Base-by-base conservation (phyloP, 2,797 vertebrate species). In the Pyrrhura leucotis region DNA sequence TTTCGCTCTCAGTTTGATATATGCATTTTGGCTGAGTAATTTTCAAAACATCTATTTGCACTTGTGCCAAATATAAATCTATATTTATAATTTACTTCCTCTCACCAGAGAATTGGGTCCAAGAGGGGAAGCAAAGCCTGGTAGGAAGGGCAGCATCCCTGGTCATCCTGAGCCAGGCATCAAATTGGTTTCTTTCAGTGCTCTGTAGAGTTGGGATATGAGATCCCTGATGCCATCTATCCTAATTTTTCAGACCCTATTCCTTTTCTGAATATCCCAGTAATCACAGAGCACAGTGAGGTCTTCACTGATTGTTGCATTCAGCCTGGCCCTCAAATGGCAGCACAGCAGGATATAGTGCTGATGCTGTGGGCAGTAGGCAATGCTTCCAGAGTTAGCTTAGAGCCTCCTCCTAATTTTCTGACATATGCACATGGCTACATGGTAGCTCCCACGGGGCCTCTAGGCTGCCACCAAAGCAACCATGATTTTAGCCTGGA, bases 331-430 rank as follows among this genome's bases (percentile, higher is more conserved):
- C 12, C 6, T 42, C 39, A 16, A 25, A 25, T 35, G 26, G 14
- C 5, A 17, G 17, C 10, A 69, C 45, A 2, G 0, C 3, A 9
- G 6, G 26, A 19, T 47, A 16, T 1, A 31, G 14, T 54, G n/a
- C 19, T 7, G 10, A 25, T 31, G 28, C 35, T 1, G 0, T 19
- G 44, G 21, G 26, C 37, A 51, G 14, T 11, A 66, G 20, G 22
- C 31, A n/a, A 19, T 39, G 23, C 16, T 79, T 66, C 31, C 40
- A 58, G 25, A 83, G 53, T 22, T 7, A 51, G 5, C 11, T 71
- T 40, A 45, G 28, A 81, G 31, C 22, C 25, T 77, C 54, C 63
- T 68, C 48, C 56, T 72, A 61, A 7, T 12, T 65, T 50, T 82
- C 67, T 44, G 7, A 28, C 10, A 13, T 4, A 44, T 5, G 8